Percentiles rank a stretch among this genome's conserved stretches.
These are phyloP conservation scores for Adela reaumurella DNA, from an alignment of 2,888 invertebrate species.

Conservation along the genomic window DNA sequence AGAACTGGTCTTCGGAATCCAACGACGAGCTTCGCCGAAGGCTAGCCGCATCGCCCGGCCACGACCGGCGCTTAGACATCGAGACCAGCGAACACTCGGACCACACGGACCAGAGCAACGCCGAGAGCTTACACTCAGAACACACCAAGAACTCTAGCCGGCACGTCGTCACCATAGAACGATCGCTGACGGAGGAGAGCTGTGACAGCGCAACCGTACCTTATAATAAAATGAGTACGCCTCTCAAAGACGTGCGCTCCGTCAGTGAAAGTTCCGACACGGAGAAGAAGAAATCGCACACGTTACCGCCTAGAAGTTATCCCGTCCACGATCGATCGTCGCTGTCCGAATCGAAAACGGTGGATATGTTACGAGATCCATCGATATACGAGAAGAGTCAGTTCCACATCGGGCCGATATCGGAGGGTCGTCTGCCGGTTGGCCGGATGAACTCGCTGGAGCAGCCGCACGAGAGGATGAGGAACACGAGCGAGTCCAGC, in stretches of 20 bases:
- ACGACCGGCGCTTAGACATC: slow-evolving; percentile 28
- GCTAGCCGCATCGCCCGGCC: slow-evolving; percentile 29
- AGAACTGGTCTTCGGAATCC: slow-evolving; percentile 51
- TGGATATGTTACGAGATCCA: slow-evolving; percentile 52
- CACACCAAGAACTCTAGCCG: slow-evolving; percentile 18
- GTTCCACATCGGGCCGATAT: slow-evolving; percentile 16
- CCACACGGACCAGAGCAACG: slow-evolving; percentile 43
- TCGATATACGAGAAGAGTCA: slow-evolving; percentile 28
- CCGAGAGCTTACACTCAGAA: slow-evolving; percentile 40
- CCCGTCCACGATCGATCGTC: slow-evolving; percentile 61
- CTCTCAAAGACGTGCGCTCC: slow-evolving; percentile 19
- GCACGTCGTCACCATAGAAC: slow-evolving; percentile 18
- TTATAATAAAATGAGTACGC: slow-evolving; percentile 18
- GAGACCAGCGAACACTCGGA: slow-evolving; percentile 46
- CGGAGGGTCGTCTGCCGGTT: slow-evolving; percentile 21
- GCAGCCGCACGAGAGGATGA: slow-evolving; percentile 38
- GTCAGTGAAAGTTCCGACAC: slow-evolving; percentile 9
- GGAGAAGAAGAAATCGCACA: slow-evolving; percentile 48
- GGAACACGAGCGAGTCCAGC: slow-evolving; percentile 66
- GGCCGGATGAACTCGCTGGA: slow-evolving; percentile 42
- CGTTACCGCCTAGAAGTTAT: slow-evolving; percentile 52
- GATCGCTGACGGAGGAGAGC: slow-evolving; percentile 11
- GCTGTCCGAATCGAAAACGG: slow-evolving; percentile 67
- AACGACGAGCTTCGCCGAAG: slow-evolving; percentile 24
- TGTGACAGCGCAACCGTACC: slow-evolving; percentile 31